These are phyloP conservation scores for Cynocephalus volans DNA, from an alignment of 2,113 vertebrate species.

Conservation along the genomic window DNA sequence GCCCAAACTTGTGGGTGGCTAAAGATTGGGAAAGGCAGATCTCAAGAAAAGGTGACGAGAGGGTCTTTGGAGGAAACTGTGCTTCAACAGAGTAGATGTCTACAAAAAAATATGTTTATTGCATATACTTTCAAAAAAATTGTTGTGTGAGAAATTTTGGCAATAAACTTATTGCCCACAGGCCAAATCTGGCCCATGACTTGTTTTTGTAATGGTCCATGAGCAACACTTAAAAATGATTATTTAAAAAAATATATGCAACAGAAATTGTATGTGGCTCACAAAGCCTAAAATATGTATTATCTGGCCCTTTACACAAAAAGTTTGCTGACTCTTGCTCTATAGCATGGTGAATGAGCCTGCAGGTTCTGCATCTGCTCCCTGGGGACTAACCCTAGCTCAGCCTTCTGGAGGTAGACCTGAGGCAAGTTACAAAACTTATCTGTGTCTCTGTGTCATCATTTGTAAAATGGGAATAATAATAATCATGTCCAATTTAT, in stretches of 20 bases:
- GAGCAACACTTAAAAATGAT: not conserved
- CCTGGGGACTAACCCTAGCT: not conserved
- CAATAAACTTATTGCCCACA: not conserved
- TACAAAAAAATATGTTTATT: not conserved
- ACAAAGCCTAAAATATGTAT: not conserved
- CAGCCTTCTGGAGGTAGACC: not conserved
- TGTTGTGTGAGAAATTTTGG: not conserved
- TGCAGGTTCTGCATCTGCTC: accelerated
- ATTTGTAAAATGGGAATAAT: not conserved
- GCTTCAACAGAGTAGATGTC: not conserved
- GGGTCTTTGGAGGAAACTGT: not conserved
- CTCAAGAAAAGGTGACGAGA: not conserved
- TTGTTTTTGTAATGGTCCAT: not conserved
- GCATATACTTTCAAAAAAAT: not conserved
- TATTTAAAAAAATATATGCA: not conserved
- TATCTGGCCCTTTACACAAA: not conserved
- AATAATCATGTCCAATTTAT: not conserved
- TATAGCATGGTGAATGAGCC: not conserved
- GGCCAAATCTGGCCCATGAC: not conserved
- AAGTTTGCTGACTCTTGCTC: not conserved
- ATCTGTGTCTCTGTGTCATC: not conserved
- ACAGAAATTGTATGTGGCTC: not conserved
- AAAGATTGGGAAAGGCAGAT: not conserved
- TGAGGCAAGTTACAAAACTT: not conserved
- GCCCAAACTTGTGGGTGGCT: not conserved